Conservation (phyloP, 2,113 vertebrate genomes). For the Anseranas semipalmata region DNA sequence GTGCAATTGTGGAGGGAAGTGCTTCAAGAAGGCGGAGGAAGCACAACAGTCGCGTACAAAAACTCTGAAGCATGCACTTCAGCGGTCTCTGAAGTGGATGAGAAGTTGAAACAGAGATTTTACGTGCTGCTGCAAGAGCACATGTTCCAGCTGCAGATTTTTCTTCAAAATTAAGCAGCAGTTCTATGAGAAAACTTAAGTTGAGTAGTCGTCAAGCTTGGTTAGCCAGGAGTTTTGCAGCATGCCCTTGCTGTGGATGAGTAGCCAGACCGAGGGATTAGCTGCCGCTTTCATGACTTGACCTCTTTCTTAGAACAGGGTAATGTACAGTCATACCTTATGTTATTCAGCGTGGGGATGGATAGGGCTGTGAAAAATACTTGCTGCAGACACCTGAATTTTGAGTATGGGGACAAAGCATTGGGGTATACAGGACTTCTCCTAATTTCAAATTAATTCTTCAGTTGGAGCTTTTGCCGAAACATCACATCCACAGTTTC, state of each 20-base stretch:
- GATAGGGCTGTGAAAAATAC: background rate
- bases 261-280: background rate
- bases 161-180: background rate
- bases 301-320: background rate
- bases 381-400: background rate
- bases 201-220: fast-evolving
- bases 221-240: background rate
- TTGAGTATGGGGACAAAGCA: background rate
- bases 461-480: background rate
- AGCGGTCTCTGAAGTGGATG: background rate
- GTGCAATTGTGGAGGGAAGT: background rate
- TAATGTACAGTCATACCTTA: background rate
- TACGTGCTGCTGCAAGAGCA: background rate
- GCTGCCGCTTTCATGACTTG: background rate
- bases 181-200: background rate
- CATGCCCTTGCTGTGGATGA: background rate
- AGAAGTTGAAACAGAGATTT: background rate
- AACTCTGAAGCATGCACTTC: background rate
- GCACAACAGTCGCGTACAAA: background rate
- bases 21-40: background rate
- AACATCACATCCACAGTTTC: fast-evolving
- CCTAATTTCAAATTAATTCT: background rate
- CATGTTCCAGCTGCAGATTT: background rate
- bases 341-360: background rate
- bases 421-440: background rate